These are phyloP conservation scores for Plectropomus leopardus DNA, from an alignment of 2,113 vertebrate species.

Conservation along the genomic window DNA sequence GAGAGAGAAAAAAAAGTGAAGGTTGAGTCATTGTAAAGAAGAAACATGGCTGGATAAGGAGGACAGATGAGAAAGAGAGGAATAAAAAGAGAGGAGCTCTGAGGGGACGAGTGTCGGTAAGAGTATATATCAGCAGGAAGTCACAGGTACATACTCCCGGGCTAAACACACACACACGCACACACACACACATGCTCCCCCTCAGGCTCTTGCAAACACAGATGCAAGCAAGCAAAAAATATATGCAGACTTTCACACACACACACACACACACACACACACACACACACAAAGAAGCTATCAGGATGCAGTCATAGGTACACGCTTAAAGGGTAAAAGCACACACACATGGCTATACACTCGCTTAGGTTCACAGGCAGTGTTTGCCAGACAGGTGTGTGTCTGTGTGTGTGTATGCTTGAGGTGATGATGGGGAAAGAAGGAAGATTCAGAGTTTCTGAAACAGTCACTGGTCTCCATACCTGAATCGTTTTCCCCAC, in stretches of 20 bases:
- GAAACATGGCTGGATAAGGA: slow-evolving; percentile 20
- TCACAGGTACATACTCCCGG: slow-evolving; percentile 57
- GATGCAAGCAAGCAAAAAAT: slow-evolving; percentile 31
- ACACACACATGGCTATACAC: slow-evolving; percentile 4
- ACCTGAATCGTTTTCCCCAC: slow-evolving; percentile 25
- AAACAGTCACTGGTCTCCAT: neutral
- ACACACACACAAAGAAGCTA: slow-evolving; percentile 1
- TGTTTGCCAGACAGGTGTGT: neutral
- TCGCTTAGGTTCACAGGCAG: neutral
- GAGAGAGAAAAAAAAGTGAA: neutral
- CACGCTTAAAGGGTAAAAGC: neutral
- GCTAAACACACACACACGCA: slow-evolving; percentile 23
- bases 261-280: neutral
- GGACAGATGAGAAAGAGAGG: neutral
- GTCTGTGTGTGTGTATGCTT: slow-evolving; percentile 5
- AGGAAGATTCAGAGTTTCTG: neutral
- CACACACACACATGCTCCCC: slow-evolving; percentile 6
- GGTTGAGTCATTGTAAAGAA: slow-evolving; percentile 14
- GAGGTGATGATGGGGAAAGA: slow-evolving; percentile 6
- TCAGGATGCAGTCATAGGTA: slow-evolving; percentile 16
- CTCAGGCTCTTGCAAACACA: slow-evolving; percentile 36
- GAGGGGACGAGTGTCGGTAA: slow-evolving; percentile 50
- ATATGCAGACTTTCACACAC: slow-evolving; percentile 38
- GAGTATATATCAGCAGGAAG: slow-evolving; percentile 59
- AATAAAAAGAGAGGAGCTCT: slow-evolving; percentile 28